Conservation (phyloP, 2,888 invertebrate genomes). For the Dolichopus griseipennis region DNA sequence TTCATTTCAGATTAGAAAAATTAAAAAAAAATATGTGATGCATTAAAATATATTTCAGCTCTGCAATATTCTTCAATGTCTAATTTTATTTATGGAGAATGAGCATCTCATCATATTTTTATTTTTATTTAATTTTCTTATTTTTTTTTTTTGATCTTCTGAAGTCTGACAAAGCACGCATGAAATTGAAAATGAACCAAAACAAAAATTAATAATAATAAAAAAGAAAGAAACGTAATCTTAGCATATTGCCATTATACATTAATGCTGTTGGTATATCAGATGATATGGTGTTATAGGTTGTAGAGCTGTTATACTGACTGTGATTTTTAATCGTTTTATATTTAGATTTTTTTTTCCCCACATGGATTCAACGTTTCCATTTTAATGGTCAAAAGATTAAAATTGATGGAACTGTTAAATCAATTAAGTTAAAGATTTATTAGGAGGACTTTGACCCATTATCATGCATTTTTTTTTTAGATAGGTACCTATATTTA, state of each 20-base stretch:
- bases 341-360: background rate
- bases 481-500: too few species aligned
- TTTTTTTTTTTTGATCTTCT: too few species aligned
- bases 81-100: too few species aligned
- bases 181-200: background rate
- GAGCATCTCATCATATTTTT: too few species aligned
- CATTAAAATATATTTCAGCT: too few species aligned
- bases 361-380: background rate
- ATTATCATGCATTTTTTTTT: background rate
- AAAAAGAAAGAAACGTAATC: background rate
- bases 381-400: background rate
- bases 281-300: background rate
- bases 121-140: too few species aligned
- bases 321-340: background rate
- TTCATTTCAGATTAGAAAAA: too few species aligned
- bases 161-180: background rate
- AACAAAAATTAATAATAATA: too few species aligned
- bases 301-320: background rate
- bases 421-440: background rate
- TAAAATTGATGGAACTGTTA: conserved; percentile 1
- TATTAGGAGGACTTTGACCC: conserved; percentile 3
- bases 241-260: background rate
- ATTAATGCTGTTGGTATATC: too few species aligned
- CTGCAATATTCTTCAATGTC: too few species aligned
- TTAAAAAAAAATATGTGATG: too few species aligned